Evolutionary conservation across 2,113 vertebrate species (phyloP).

Genomic region (Silurus glanis): DNA sequence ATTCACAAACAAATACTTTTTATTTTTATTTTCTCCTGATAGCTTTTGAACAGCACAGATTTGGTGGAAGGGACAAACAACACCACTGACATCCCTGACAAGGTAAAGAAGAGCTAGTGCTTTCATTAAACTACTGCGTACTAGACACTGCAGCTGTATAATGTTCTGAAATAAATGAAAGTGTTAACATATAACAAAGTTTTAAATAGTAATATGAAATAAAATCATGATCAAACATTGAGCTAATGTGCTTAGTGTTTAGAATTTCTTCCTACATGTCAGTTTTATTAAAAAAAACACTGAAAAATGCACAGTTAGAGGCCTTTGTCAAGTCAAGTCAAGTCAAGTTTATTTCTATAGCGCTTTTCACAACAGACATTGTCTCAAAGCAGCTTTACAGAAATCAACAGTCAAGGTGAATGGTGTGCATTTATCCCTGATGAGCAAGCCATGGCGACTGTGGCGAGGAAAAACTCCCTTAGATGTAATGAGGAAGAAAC

Average conservation of each 20-base stretch:
- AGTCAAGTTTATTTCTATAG: too few relatives aligned
- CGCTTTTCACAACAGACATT: too few relatives aligned
- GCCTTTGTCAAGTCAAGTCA: too few relatives aligned
- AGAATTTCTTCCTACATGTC: not conserved
- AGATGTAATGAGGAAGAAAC: too few relatives aligned
- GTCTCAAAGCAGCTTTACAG: too few relatives aligned
- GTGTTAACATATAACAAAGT: not conserved
- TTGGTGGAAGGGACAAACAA: conserved; percentile 36
- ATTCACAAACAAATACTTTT: not conserved
- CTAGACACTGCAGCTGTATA: not conserved
- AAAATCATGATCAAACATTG: not conserved
- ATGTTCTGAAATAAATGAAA: not conserved
- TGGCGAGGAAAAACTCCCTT: too few relatives aligned
- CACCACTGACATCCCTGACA: conserved; percentile 49
- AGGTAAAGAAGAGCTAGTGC: conserved; percentile 52
- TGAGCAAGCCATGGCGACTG: too few relatives aligned
- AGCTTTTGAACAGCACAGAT: conserved; percentile 50
- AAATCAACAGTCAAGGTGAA: too few relatives aligned
- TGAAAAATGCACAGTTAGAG: not conserved
- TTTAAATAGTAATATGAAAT: not conserved
- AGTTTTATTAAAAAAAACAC: not conserved
- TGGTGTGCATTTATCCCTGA: too few relatives aligned
- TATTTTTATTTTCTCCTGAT: conserved; percentile 17
- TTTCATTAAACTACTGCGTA: not conserved
- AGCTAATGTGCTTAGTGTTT: not conserved